Percentiles rank a stretch among this genome's conserved stretches.
Evolutionary conservation across 2,888 invertebrate species (phyloP).

Genomic region (Macaria notata): DNA sequence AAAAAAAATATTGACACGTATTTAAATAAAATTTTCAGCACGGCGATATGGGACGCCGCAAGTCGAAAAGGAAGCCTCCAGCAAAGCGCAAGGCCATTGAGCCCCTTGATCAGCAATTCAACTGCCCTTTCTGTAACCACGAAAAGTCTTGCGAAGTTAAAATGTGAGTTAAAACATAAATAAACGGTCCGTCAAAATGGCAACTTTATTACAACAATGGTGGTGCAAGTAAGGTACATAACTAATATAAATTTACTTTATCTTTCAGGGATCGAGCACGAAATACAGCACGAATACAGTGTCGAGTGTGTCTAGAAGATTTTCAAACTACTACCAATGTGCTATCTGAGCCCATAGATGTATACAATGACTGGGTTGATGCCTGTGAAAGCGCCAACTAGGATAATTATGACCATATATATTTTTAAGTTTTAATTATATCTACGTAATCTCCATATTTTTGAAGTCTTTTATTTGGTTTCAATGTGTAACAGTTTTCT

Average conservation of each 20-base stretch:
- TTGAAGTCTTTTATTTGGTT: background rate
- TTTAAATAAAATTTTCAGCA: slow-evolving; percentile 6
- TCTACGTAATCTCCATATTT: slow-evolving; percentile 23
- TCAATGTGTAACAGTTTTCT: background rate
- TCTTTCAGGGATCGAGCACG: slow-evolving; percentile 94
- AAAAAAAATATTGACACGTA: too few relatives aligned
- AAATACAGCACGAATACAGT: slow-evolving; percentile 96
- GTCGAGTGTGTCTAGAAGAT: slow-evolving; percentile 97
- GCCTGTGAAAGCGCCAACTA: slow-evolving; percentile 96
- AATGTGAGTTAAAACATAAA: slow-evolving; percentile 87
- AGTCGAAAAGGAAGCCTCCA: slow-evolving; percentile 99
- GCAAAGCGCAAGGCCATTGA: slow-evolving; percentile 95
- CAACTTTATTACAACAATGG: background rate
- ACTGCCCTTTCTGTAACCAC: slow-evolving; percentile 99
- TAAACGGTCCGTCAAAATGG: background rate
- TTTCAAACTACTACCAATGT: slow-evolving; percentile 98
- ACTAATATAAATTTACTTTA: background rate
- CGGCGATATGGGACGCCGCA: slow-evolving; percentile 93
- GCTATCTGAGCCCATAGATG: slow-evolving; percentile 98
- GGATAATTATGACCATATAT: slow-evolving; percentile 26
- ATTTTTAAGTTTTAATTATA: slow-evolving; percentile 31
- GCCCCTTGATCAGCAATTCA: slow-evolving; percentile 97
- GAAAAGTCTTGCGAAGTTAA: slow-evolving; percentile 99
- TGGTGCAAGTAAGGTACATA: background rate
- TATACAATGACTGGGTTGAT: slow-evolving; percentile 99